Conservation (phyloP, 2,113 vertebrate species). For the Lophura nycthemera region DNA sequence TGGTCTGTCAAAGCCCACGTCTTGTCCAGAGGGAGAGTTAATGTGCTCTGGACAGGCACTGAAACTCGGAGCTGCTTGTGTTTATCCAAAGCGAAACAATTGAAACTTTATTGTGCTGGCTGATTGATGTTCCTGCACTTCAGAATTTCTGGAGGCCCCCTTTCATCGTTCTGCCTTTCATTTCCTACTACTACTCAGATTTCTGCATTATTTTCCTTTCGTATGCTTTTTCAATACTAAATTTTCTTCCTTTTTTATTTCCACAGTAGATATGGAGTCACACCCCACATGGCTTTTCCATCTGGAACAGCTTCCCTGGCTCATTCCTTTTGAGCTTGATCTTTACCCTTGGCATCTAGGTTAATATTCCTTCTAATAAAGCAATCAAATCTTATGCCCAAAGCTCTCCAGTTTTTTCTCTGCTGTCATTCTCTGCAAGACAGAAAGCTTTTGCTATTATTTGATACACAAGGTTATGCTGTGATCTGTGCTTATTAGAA, state of each 20-base stretch:
- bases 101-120: not conserved
- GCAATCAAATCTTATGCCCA: slow-evolving; percentile 11
- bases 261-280: slow-evolving; percentile 32
- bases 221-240: not conserved
- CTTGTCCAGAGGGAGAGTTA: not conserved
- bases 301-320: slow-evolving; percentile 58
- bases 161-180: slow-evolving; percentile 11
- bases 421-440: slow-evolving; percentile 28
- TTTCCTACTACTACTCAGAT: slow-evolving; percentile 8
- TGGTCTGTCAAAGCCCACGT: not conserved
- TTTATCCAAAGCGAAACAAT: not conserved
- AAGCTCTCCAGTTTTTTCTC: slow-evolving; percentile 35
- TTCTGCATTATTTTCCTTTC: slow-evolving; percentile 30
- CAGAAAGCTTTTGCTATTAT: not conserved
- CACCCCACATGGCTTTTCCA: slow-evolving; percentile 44
- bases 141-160: not conserved
- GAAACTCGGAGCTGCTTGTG: not conserved
- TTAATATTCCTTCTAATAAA: slow-evolving; percentile 52
- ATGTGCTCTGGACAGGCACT: not conserved
- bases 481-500: not conserved
- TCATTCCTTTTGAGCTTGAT: slow-evolving; percentile 47
- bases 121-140: not conserved
- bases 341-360: slow-evolving; percentile 31
- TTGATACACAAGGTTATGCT: not conserved
- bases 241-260: slow-evolving; percentile 45